Base-by-base conservation (phyloP, 2,888 invertebrate species). In the Perizoma flavofasciatum region DNA sequence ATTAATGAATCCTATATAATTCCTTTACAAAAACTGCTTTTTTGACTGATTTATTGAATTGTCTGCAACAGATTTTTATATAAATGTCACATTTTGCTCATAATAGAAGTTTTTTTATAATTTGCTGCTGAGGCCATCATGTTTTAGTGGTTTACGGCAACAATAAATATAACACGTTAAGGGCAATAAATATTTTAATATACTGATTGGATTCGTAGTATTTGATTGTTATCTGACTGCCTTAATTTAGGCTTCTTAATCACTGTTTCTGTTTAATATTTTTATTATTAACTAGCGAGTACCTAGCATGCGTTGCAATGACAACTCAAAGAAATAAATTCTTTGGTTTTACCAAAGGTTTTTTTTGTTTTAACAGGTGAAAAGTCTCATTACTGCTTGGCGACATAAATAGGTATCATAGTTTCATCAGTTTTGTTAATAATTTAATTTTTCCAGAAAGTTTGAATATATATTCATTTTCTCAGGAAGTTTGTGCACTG, bases 1-100 rank as follows among this genome's bases (percentile, higher is more conserved):
- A 67, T 75, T 82, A 81, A 81, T 79, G 71, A 78, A 73, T 70
- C 67, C 74, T 73, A 82, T 83, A 80, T 47, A 40, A 11, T n/a
- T n/a, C 7, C 32, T 41, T 39, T n/a, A 45, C 9, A 9, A 7
- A 52, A 52, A 46, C 39, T 40, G 40, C 11, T 33, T 39, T 45
- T 4, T 47, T 47, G 47, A 78, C 75, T 71, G 77, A 76, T 75
- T 72, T 60, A 68, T 66, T 65, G 61, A 65, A 47, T 47, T 34
- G 6, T 40, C 49, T 44, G 46, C 47, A 51, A 49, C 40, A 44
- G 33, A 34, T 47, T 54, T 50, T 43, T 11, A 48, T 57, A 61
- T 41, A 47, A 47, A 61, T 57, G 54, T 61, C 62, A 55, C 40
- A 43, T 53, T 52, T 62, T 58, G 60, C 49, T 67, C 63, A 67